phyloP scores from a whole-genome alignment of 2,113 vertebrate genomes.

The Actinemys pallida region DNA sequence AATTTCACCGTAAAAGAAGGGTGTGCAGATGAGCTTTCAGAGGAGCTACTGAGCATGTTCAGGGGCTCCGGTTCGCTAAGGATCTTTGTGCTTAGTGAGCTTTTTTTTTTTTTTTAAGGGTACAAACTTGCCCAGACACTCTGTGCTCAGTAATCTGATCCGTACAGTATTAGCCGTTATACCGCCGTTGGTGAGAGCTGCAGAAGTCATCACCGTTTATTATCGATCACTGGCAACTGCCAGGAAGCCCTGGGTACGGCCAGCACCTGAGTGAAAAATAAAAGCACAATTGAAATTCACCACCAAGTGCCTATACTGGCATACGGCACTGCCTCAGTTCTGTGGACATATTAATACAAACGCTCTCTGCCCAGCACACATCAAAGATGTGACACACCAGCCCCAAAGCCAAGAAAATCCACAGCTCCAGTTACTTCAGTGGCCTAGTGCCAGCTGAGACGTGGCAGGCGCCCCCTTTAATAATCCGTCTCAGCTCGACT shows the following conservation, averaged over 20 bases:
- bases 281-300: not conserved
- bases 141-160: not conserved
- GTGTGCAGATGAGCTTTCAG: not conserved
- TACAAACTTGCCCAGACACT: not conserved
- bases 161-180: not conserved
- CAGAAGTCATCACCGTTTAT: not conserved
- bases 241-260: no score
- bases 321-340: not conserved
- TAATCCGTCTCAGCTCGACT: not conserved
- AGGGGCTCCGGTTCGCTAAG: not conserved
- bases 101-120: not conserved
- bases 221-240: not conserved
- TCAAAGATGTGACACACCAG: not conserved
- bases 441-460: not conserved
- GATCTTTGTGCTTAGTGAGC: not conserved
- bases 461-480: not conserved
- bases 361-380: not conserved
- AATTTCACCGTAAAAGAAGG: not conserved
- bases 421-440: not conserved
- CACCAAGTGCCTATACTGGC: not conserved
- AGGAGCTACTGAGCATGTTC: not conserved
- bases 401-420: not conserved
- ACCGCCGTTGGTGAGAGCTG: no score
- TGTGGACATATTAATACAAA: not conserved
- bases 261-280: not conserved